phyloP scores from a whole-genome alignment of 64 coral and sea anemone genomes.

The Montipora efflorescens region DNA sequence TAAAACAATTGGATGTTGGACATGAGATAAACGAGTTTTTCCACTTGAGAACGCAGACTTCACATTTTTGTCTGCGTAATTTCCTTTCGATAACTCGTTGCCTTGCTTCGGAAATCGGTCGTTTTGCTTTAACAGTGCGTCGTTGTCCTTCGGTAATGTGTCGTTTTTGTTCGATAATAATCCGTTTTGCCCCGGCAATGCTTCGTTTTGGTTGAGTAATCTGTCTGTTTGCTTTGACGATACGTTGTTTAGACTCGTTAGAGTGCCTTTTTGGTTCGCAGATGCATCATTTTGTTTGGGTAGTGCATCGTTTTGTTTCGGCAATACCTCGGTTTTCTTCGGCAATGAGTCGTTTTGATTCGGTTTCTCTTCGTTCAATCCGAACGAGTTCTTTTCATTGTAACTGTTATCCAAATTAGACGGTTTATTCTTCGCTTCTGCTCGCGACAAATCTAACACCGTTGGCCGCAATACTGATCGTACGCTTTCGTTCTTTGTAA shows the following conservation, averaged over 20 bases:
- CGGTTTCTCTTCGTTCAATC: not conserved
- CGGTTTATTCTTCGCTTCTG: not conserved
- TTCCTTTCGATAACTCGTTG: not conserved
- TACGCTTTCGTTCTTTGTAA: slow-evolving; percentile 8
- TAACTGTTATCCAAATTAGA: not conserved
- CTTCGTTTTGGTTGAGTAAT: not conserved
- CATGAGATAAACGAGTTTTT: not conserved
- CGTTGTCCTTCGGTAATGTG: too few relatives aligned
- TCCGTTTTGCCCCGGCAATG: not conserved
- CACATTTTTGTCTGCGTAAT: not conserved
- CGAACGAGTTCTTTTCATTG: not conserved
- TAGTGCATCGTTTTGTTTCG: too few relatives aligned
- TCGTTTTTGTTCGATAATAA: too few relatives aligned
- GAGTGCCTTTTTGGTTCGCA: too few relatives aligned
- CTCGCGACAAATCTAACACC: slow-evolving; percentile 17
- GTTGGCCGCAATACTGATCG: not conserved
- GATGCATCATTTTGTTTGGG: too few relatives aligned
- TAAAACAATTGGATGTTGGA: not conserved
- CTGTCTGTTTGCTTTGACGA: too few relatives aligned
- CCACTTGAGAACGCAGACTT: not conserved
- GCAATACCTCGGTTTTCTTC: too few relatives aligned
- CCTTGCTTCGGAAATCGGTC: not conserved
- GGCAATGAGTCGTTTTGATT: not conserved
- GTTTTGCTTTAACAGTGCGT: too few relatives aligned
- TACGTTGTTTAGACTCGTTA: too few relatives aligned